Percentiles rank a stretch among this genome's conserved stretches.
Evolutionary conservation across 2,888 invertebrate genomes (phyloP).

Genomic region (Euplagia quadripunctaria): DNA sequence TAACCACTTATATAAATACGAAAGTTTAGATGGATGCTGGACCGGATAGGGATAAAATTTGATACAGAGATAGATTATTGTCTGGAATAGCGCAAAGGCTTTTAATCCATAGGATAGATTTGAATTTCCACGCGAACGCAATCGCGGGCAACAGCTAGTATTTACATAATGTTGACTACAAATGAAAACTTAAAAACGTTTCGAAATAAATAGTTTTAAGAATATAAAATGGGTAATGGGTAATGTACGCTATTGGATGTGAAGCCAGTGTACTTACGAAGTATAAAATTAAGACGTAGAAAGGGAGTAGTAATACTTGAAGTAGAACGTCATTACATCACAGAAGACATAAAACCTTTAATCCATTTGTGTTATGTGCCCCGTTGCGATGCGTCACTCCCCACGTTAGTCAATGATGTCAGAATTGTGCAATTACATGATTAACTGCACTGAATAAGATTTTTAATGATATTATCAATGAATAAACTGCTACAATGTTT

Average conservation of each 20-base stretch:
- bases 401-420: not conserved
- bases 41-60: too few species aligned
- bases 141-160: too few species aligned
- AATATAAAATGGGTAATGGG: not conserved
- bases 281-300: not conserved
- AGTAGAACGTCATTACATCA: slow-evolving; percentile 2
- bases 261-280: not conserved
- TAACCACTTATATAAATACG: too few species aligned
- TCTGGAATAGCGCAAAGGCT: too few species aligned
- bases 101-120: too few species aligned
- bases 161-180: too few species aligned
- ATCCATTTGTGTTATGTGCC: slow-evolving; percentile 3
- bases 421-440: slow-evolving; percentile 1
- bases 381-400: slow-evolving; percentile 3
- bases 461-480: not conserved
- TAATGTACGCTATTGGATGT: not conserved
- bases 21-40: too few species aligned
- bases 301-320: not conserved
- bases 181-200: too few species aligned
- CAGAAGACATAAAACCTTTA: not conserved
- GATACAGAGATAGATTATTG: too few species aligned
- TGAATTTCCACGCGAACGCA: too few species aligned
- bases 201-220: too few species aligned
- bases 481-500: not conserved
- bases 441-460: not conserved